Evolutionary conservation across 2,113 vertebrate genomes (phyloP), one percentile per base, ranked within the genome.

Genomic region (Hepsetus odoe): DNA sequence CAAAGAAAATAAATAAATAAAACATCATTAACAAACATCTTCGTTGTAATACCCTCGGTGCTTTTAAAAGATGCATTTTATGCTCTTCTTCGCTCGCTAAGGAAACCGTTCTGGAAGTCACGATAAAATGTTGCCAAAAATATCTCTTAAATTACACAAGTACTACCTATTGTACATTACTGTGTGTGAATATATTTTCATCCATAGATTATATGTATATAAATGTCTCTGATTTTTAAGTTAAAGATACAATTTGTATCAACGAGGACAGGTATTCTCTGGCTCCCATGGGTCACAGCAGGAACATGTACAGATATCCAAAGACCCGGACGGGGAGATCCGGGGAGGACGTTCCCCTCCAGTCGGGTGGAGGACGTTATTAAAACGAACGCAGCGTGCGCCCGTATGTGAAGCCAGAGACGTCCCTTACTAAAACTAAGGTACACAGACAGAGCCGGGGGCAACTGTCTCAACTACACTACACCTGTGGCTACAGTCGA

Each of bases 191-290:
- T 88, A 91, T 93, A 94, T 83, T 69, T 80, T 82, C 72, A n/a
- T 38, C 90, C 86, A 91, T 94, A 94, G 58, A 85, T 86, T 76
- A 82, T 79, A 77, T 89, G 95, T 94, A 94, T 94, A 93, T 93
- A 96, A 95, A 95, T 93, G 95, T 88, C 93, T 94, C 89, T 92
- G 89, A 91, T 88, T 83, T 44, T 77, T 92, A 94, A 94, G 93
- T 95, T 96, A 90, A 94, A 94, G 96, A 98, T 98, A 98, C 96
- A 98, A 98, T 97, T 99, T 98, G 97, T 97, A 98, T 98, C 96
- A 98, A 97, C 95, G 89, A 93, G 92, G 91, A 93, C 91, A 94
- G 92, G 94, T 95, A 92, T 92, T 95, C 94, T 96, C 95, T 93
- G 93, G 93, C 92, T 94, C 88, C 93, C 90, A 80, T 92, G 92